Evolutionary conservation across 92 coral and sea anemone species (phyloP), one percentile per base, ranked within the genome.

Genomic region (Porites lobata): DNA sequence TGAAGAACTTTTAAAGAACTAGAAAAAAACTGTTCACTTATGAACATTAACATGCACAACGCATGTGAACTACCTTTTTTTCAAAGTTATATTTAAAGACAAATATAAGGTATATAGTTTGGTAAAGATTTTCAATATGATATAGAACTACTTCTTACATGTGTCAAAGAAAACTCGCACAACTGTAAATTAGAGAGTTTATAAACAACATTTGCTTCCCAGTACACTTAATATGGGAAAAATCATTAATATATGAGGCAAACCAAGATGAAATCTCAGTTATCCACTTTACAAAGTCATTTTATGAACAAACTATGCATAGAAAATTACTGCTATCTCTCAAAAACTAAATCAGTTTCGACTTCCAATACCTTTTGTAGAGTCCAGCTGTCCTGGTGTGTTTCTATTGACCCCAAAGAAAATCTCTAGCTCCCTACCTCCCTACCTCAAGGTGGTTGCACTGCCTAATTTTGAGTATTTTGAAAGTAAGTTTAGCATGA

Each of bases 1-100:
- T 65, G 75, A 84, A 73, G 81, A 84, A 75, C 88, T 84, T 50
- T 20, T 84, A 8, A 73, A 76, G 52, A n/a, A 84, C 67, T 84
- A 74, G 88, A 64, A 75, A 14, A 38, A 73, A 73, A 84, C 88
- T 58, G 88, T 73, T 84, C 75, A 84, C 24, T 72, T 84, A 57
- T 84, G 52, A 67, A 15, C 78, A 72, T 17, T 59, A 67, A 26
- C 78, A 71, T 17, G 78, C 78, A n/a, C 19, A 52, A 15, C 9
- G 9, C 18, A 66, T 18, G 71, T 22, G 32, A 57, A 57, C 32
- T 29, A 29, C 2, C 32, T 29, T 29, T 29, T 57, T 9, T 57
- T 57, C 12, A 8, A 18, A 66, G 21, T 8, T 18, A 2, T 8
- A 9, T 8, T 18, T 9, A 7, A 17, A 66, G 14, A 66, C 2